These are phyloP conservation scores for Coptotermes formosanus DNA, from an alignment of 1,140 invertebrate genomes.

Conservation along the genomic window DNA sequence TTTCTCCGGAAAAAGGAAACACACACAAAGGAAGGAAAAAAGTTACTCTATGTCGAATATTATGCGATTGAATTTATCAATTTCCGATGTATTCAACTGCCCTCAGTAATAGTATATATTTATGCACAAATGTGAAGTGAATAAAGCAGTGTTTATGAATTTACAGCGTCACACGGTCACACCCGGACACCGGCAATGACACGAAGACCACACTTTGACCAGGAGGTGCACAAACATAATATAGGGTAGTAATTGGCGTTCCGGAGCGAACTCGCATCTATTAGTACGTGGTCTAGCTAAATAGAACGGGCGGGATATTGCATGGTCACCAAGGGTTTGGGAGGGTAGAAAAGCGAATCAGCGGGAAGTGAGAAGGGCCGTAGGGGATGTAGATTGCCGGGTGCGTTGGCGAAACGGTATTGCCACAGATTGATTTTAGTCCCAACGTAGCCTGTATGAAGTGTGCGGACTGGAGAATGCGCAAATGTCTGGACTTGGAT, in stretches of 20 bases:
- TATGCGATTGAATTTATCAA: too few species aligned
- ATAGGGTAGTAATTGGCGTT: not conserved
- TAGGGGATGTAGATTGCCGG: not conserved
- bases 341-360: not conserved
- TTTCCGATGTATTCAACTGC: too few species aligned
- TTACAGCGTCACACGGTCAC: not conserved
- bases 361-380: constrained; percentile 10
- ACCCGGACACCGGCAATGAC: not conserved
- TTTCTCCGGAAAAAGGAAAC: too few species aligned
- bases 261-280: not conserved
- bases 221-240: not conserved
- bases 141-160: not conserved
- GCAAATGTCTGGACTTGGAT: not conserved
- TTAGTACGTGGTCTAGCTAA: not conserved
- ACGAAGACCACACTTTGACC: not conserved
- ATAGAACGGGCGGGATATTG: not conserved
- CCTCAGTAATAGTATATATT: too few species aligned
- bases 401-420: not conserved
- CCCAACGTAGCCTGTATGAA: not conserved
- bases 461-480: not conserved
- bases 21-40: too few species aligned
- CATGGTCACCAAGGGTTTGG: not conserved
- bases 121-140: too few species aligned
- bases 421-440: not conserved
- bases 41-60: too few species aligned